A percentile compares a stretch with the other conserved stretches of the same genome.
Evolutionary conservation across 2,888 invertebrate species (phyloP).

Genomic region (Drosophila quinaria): DNA sequence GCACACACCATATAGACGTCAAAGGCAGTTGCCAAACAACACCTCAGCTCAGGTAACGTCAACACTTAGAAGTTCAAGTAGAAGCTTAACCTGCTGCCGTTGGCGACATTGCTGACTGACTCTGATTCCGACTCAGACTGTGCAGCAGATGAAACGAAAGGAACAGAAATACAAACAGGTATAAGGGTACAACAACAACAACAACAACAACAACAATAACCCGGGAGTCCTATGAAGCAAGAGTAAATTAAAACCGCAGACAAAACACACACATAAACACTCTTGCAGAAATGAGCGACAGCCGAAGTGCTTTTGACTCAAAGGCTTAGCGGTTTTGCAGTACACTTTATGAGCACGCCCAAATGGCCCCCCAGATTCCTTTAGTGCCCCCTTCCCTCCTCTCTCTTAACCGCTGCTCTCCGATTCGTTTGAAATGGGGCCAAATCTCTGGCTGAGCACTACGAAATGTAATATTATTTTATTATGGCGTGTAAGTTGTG

Average conservation of each 20-base stretch:
- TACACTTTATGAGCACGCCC: constrained; percentile 57
- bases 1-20: constrained; percentile 53
- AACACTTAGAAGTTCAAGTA: constrained; percentile 84
- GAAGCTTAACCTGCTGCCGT: constrained; percentile 83
- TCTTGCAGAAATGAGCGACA: constrained; percentile 59
- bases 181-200: not conserved
- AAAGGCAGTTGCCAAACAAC: constrained; percentile 74
- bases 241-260: constrained; percentile 76
- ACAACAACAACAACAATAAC: constrained; percentile 12
- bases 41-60: constrained; percentile 74
- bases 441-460: constrained; percentile 36
- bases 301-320: constrained; percentile 55
- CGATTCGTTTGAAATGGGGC: constrained; percentile 37
- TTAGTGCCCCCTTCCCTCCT: not conserved
- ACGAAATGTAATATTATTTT: constrained; percentile 59
- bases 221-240: constrained; percentile 53
- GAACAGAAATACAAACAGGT: not conserved
- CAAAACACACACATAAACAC: constrained; percentile 38
- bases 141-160: constrained; percentile 26
- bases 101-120: constrained; percentile 69
- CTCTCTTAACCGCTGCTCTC: not conserved
- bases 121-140: constrained; percentile 7
- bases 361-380: not conserved
- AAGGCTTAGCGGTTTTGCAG: constrained; percentile 58
- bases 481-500: constrained; percentile 61